Conservation (phyloP, 2,113 vertebrate species). For the Engraulis encrasicolus region DNA sequence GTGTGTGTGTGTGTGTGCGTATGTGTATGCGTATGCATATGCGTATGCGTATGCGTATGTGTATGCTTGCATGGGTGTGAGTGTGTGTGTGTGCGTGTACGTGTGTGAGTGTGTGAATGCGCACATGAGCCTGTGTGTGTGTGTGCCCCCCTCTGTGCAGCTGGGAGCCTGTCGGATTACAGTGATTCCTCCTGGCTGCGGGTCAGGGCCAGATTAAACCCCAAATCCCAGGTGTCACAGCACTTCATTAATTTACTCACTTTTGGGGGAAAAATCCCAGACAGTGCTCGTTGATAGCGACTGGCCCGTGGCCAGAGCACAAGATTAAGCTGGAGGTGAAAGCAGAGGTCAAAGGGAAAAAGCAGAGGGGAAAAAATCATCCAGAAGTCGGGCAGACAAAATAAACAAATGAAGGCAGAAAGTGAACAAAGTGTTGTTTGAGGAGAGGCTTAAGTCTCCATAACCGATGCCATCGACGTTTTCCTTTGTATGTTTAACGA, state of each 20-base stretch:
- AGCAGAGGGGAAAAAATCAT: too few relatives aligned
- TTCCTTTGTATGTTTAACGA: not conserved
- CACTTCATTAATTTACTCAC: conserved; percentile 50
- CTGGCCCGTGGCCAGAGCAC: conserved; percentile 22
- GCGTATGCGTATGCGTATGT: too few relatives aligned
- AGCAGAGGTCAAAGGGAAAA: conserved; percentile 23
- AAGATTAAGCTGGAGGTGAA: conserved; percentile 31
- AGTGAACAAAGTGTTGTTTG: not conserved
- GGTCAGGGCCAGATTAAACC: conserved; percentile 42
- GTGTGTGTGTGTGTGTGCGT: too few relatives aligned
- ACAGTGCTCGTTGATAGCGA: conserved; percentile 16
- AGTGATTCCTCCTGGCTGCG: conserved; percentile 33
- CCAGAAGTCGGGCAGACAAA: conserved; percentile 19
- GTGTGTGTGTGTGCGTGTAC: too few relatives aligned
- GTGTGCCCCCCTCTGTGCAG: not conserved
- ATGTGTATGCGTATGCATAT: too few relatives aligned
- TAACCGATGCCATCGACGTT: not conserved
- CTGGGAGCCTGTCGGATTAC: conserved; percentile 42
- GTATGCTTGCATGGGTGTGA: too few relatives aligned
- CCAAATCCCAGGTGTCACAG: conserved; percentile 44
- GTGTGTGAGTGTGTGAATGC: too few relatives aligned
- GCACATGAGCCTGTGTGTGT: too few relatives aligned
- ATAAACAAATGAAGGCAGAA: not conserved
- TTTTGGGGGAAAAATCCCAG: conserved; percentile 32
- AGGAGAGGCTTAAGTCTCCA: not conserved